These are phyloP conservation scores for Coccyzus lansbergi DNA, from an alignment of 2,797 vertebrate genomes.

Conservation along the genomic window DNA sequence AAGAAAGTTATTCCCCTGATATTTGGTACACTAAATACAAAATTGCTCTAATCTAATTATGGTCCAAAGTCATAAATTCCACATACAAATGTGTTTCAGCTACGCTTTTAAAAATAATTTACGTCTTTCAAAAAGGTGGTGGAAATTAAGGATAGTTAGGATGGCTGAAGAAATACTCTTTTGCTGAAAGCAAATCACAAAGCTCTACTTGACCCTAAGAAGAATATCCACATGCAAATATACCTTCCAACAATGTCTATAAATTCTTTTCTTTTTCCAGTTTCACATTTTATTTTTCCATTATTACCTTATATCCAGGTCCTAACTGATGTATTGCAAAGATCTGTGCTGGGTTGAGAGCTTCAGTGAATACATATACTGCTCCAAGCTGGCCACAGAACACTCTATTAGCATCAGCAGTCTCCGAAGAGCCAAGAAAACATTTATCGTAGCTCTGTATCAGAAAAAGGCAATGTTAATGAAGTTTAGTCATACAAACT, in stretches of 20 bases:
- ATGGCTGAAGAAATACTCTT: background rate
- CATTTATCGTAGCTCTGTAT: slow-evolving; percentile 96
- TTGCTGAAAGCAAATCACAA: background rate
- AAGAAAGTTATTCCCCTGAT: background rate
- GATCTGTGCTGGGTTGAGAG: slow-evolving; percentile 96
- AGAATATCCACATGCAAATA: background rate
- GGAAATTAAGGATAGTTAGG: background rate
- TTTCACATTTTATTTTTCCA: background rate
- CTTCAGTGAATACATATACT: slow-evolving; percentile 95
- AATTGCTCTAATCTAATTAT: background rate
- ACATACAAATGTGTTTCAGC: background rate
- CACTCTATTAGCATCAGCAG: slow-evolving; percentile 93
- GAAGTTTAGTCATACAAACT: background rate
- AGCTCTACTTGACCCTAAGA: background rate
- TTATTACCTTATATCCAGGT: slow-evolving; percentile 93
- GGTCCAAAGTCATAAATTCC: background rate
- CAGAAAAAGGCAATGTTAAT: slow-evolving; percentile 57
- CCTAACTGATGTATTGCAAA: slow-evolving; percentile 98
- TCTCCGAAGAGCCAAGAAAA: slow-evolving; percentile 98
- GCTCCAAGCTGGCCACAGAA: slow-evolving; percentile 98
- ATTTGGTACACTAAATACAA: background rate
- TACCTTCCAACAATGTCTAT: background rate
- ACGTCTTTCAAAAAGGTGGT: background rate
- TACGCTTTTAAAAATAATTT: background rate
- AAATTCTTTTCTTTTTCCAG: background rate